Evolutionary conservation across 2,113 vertebrate genomes (phyloP), one percentile per base, ranked within the genome.

Genomic region (Panurus biarmicus): DNA sequence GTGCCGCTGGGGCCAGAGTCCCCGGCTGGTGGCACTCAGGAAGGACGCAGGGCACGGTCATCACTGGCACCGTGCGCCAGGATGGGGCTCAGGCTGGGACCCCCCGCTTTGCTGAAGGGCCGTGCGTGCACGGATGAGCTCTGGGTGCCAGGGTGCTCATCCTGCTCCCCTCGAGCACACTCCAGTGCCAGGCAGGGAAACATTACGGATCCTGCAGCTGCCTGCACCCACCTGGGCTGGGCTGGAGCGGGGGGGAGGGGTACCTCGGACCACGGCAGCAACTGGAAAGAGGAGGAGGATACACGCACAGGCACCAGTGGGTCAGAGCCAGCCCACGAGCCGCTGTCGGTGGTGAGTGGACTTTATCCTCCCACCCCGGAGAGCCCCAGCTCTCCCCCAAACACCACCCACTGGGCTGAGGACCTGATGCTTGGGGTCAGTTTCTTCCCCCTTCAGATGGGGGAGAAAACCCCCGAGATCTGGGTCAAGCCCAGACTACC

Each of bases 21-120:
- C 36, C 48, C 14, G 35, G 19, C 64, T 2, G 11, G 23, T 10
- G 5, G 25, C 8, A 0, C 47, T 23, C 38, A 0, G 17, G n/a
- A 24, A 8, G 65, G 47, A 31, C 31, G 0, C 6, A 0, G 0
- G 45, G 42, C 26, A 57, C 11, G 4, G 36, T 2, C 5, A 1
- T 2, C 67, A 2, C 42, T 1, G 7, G 1, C 42, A 8, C 65
- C 10, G 0, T 36, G 89, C 11, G 53, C 61, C 48, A 3, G 54
- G n/a, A 11, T 2, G 26, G 56, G 42, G 50, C 48, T 62, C 57
- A 5, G 66, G 23, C 28, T 11, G 45, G 14, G 19, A 18, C 9
- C 5, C 13, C 40, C 38, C 7, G 36, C 47, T 23, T 23, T 6
- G 31, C 57, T 11, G 57, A 11, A 14, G 24, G 4, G 5, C 33